phyloP scores from a whole-genome alignment of 2,888 invertebrate species.

The Abrostola triplasia region DNA sequence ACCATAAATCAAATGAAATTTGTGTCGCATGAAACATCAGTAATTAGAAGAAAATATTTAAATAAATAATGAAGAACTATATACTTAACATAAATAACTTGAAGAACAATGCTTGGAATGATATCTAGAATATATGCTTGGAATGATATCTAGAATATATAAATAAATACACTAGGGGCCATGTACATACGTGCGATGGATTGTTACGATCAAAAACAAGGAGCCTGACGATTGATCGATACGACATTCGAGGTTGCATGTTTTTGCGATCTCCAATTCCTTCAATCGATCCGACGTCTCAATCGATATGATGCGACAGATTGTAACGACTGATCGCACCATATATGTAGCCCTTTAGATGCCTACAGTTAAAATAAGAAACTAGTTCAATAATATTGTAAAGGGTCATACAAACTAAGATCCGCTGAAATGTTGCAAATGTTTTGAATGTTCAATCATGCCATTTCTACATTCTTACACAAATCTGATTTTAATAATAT shows the following conservation, averaged over 20 bases:
- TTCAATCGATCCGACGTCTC: no score
- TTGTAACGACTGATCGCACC: no score
- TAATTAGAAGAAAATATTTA: slow-evolving; percentile 6
- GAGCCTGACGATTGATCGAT: no score
- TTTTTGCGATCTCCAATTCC: no score
- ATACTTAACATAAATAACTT: no score
- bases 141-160: slow-evolving; percentile 34
- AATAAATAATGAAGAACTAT: no score
- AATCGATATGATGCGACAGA: no score
- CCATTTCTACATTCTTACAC: background rate
- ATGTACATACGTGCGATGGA: no score
- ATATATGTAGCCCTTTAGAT: background rate
- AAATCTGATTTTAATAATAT: slow-evolving; percentile 1
- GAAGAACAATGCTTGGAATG: background rate
- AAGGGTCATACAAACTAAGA: background rate
- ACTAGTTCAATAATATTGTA: background rate
- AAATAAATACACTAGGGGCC: slow-evolving; percentile 2
- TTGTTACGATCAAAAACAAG: no score
- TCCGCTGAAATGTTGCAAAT: background rate
- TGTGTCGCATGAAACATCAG: slow-evolving; percentile 30
- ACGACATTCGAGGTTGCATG: no score
- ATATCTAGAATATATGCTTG: slow-evolving; percentile 27
- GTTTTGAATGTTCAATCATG: slow-evolving; percentile 1
- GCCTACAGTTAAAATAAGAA: slow-evolving; percentile 6
- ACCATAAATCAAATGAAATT: background rate